These are phyloP conservation scores for Plebejus anna DNA, from an alignment of 2,888 invertebrate species.

Conservation along the genomic window DNA sequence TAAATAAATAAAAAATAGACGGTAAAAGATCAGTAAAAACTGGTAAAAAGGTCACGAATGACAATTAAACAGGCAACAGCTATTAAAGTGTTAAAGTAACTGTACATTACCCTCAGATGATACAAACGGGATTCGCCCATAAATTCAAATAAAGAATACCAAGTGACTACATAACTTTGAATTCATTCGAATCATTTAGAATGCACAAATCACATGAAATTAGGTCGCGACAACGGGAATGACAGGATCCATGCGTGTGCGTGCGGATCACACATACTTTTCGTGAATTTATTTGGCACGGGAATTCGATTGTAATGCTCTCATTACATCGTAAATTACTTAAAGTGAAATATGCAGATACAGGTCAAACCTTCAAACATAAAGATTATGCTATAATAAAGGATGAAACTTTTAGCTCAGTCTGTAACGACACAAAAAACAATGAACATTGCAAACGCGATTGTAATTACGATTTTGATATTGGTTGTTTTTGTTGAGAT, in stretches of 20 bases:
- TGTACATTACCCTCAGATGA: not conserved
- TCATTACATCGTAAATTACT: no score
- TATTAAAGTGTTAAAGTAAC: not conserved
- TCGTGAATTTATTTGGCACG: not conserved
- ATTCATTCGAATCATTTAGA: not conserved
- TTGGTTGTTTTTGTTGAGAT: no score
- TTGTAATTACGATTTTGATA: no score
- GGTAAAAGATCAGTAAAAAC: not conserved
- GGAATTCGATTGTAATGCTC: not conserved
- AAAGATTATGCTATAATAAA: no score
- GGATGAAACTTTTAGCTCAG: no score
- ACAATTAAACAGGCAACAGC: not conserved
- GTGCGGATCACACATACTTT: not conserved
- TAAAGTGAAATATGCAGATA: no score
- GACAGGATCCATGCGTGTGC: not conserved
- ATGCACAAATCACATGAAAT: constrained; percentile 20
- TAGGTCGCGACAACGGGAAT: not conserved
- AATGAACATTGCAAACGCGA: no score
- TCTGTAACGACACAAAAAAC: no score
- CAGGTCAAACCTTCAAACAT: no score
- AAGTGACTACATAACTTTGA: not conserved
- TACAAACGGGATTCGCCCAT: not conserved
- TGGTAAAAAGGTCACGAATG: not conserved
- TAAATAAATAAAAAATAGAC: not conserved
- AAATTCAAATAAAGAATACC: not conserved